Evolutionary conservation across 2,888 invertebrate species (phyloP).

Genomic region (Antheraea yamamai): DNA sequence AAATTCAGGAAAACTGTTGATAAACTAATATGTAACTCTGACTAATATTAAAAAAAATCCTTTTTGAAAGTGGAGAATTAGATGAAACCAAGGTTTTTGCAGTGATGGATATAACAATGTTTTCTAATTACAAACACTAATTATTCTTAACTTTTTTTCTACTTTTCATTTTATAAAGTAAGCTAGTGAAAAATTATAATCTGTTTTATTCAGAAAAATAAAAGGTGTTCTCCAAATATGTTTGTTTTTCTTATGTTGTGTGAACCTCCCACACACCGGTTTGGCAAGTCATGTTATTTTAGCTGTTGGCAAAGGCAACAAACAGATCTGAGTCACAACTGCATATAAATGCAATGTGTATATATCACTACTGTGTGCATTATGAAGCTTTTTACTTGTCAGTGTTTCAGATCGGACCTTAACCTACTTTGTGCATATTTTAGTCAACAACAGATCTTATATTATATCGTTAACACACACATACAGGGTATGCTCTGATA

Average conservation of each 20-base stretch:
- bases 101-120: neutral
- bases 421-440: neutral
- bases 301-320: conserved; percentile 55
- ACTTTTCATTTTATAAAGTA: conserved; percentile 68
- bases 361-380: neutral
- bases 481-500: no score
- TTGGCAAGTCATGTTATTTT: conserved; percentile 69
- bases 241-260: conserved; percentile 57
- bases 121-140: conserved; percentile 37
- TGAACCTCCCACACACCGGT: conserved; percentile 48
- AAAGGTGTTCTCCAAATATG: conserved; percentile 71
- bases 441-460: neutral
- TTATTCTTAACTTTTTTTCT: conserved; percentile 66
- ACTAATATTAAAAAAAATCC: conserved; percentile 40
- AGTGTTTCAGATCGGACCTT: neutral
- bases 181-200: conserved; percentile 79
- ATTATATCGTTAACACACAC: no score
- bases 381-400: neutral
- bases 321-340: conserved; percentile 37
- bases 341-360: conserved; percentile 25
- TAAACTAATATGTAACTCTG: conserved; percentile 49
- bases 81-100: neutral
- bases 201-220: conserved; percentile 79
- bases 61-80: conserved; percentile 49
- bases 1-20: conserved; percentile 55